These are phyloP conservation scores for Astreopora myriophthalma DNA, from an alignment of 64 coral and sea anemone genomes.

Conservation along the genomic window DNA sequence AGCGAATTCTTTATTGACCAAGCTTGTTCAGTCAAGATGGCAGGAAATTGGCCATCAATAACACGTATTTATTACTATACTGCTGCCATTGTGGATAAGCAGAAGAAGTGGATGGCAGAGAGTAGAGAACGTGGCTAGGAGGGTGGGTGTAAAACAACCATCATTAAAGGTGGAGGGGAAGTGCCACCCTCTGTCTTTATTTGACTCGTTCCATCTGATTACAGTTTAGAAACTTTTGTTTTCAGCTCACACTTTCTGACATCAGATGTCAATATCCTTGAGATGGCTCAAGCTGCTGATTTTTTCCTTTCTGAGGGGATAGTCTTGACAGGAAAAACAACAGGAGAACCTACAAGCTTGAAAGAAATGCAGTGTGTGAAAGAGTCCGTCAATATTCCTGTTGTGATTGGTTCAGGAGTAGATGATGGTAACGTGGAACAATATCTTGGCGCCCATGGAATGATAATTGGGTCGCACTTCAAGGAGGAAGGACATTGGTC, in stretches of 20 bases:
- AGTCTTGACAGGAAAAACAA: slow-evolving; percentile 85
- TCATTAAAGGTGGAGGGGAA: too few relatives aligned
- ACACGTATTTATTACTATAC: too few relatives aligned
- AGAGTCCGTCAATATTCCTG: slow-evolving; percentile 83
- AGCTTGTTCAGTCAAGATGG: too few relatives aligned
- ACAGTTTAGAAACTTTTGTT: too few relatives aligned
- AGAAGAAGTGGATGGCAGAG: too few relatives aligned
- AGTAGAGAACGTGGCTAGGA: too few relatives aligned
- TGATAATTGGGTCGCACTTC: slow-evolving; percentile 95
- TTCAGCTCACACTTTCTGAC: slow-evolving; percentile 90
- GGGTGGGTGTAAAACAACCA: too few relatives aligned
- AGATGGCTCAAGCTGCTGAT: slow-evolving; percentile 92
- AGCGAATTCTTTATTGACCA: too few relatives aligned
- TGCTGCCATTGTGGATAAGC: too few relatives aligned
- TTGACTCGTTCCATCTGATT: neutral
- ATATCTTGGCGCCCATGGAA: slow-evolving; percentile 82
- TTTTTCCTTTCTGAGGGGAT: slow-evolving; percentile 95
- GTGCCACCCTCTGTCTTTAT: too few relatives aligned
- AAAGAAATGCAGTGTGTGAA: slow-evolving; percentile 84
- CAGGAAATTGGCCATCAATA: too few relatives aligned
- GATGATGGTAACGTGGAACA: slow-evolving; percentile 81
- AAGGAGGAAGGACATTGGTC: slow-evolving; percentile 95
- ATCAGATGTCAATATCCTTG: slow-evolving; percentile 79
- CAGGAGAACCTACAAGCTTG: slow-evolving; percentile 80
- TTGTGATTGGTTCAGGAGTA: slow-evolving; percentile 95